phyloP scores from a whole-genome alignment of 2,888 invertebrate species.

The Phalera bucephala region DNA sequence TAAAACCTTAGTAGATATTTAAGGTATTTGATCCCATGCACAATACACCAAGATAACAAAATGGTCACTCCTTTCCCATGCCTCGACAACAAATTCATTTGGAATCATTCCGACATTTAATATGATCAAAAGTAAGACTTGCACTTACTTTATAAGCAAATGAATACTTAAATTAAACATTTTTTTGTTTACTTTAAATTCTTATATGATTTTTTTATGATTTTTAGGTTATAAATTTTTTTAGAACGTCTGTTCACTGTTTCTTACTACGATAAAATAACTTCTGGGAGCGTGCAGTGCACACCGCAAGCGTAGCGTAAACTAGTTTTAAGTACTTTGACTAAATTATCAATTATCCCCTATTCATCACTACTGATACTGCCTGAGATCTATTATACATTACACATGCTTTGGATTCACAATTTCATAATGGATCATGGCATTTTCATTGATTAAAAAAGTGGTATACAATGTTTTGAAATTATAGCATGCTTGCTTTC shows the following conservation, averaged over 20 bases:
- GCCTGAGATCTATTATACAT: slow-evolving; percentile 14
- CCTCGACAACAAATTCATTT: slow-evolving; percentile 17
- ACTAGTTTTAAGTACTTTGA: slow-evolving; percentile 23
- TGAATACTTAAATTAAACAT: slow-evolving; percentile 45
- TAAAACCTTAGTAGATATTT: no score
- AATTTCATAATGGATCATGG: no score
- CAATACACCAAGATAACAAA: slow-evolving; percentile 29
- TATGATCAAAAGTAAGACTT: slow-evolving; percentile 22
- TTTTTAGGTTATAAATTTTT: slow-evolving; percentile 41
- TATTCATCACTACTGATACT: slow-evolving; percentile 1
- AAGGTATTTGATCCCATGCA: no score
- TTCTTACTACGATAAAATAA: slow-evolving; percentile 30
- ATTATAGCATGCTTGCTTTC: not conserved
- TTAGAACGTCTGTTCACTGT: slow-evolving; percentile 25
- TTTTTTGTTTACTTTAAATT: slow-evolving; percentile 55
- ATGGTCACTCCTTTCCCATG: slow-evolving; percentile 9
- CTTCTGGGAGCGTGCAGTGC: slow-evolving; percentile 7
- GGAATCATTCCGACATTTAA: slow-evolving; percentile 20
- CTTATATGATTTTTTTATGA: slow-evolving; percentile 56
- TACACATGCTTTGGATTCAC: not conserved
- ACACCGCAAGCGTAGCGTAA: slow-evolving; percentile 18
- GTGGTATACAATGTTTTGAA: no score
- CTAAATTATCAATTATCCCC: slow-evolving; percentile 5
- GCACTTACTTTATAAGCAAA: slow-evolving; percentile 40
- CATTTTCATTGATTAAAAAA: no score